Evolutionary conservation across 2,888 invertebrate species (phyloP).

Genomic region (Dichetophora obliterata): DNA sequence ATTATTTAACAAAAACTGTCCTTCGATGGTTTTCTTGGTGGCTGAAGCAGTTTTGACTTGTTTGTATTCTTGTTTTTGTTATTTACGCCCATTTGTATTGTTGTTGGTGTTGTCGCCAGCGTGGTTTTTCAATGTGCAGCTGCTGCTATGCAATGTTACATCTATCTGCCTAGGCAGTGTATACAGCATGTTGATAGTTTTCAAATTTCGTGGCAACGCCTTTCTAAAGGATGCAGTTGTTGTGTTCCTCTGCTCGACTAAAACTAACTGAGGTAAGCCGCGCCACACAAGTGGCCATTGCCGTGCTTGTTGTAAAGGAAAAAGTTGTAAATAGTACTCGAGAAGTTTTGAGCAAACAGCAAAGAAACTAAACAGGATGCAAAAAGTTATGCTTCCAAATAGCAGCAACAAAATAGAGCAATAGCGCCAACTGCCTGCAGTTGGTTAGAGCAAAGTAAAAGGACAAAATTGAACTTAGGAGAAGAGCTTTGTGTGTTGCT

Average conservation of each 20-base stretch:
- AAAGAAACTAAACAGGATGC: conserved; percentile 18
- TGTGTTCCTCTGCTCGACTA: background rate
- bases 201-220: conserved; percentile 26
- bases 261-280: background rate
- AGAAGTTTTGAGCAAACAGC: conserved; percentile 18
- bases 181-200: background rate
- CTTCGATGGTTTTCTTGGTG: too few relatives aligned
- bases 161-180: background rate
- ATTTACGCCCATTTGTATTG: background rate
- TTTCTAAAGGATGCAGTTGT: background rate
- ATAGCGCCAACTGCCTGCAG: background rate
- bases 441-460: background rate
- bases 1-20: too few relatives aligned
- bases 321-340: conserved; percentile 24
- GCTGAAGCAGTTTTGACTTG: too few relatives aligned
- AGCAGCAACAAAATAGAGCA: background rate
- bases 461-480: background rate
- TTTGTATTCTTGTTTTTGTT: too few relatives aligned
- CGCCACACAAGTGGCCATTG: conserved; percentile 2
- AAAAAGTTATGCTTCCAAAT: background rate
- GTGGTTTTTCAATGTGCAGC: background rate
- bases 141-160: too few relatives aligned
- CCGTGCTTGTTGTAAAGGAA: background rate
- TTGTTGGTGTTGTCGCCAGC: conserved; percentile 20
- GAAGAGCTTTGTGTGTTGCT: background rate